phyloP scores from a whole-genome alignment of 2,888 invertebrate genomes.

The Cancer borealis region DNA sequence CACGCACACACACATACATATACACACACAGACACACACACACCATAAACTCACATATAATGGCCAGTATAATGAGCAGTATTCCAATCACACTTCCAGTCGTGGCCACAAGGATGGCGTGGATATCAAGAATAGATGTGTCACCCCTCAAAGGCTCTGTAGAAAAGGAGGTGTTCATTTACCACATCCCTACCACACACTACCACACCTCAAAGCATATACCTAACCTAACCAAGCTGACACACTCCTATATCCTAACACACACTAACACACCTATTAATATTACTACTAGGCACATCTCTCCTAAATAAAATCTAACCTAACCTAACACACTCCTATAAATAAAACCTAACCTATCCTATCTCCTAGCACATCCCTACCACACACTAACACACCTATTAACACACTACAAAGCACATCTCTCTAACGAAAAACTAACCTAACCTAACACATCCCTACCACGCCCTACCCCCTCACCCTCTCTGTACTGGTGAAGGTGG shows the following conservation, averaged over 20 bases:
- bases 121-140: conserved; percentile 65
- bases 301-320: no score
- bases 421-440: no score
- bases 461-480: not conserved
- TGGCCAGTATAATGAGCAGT: conserved; percentile 69
- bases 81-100: conserved; percentile 72
- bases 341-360: not conserved
- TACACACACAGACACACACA: not conserved
- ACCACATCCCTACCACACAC: not conserved
- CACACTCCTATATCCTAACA: no score
- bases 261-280: no score
- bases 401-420: no score
- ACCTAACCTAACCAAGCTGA: no score
- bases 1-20: no score
- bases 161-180: not conserved
- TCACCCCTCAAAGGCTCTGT: conserved; percentile 38
- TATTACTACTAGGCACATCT: no score
- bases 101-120: conserved; percentile 71
- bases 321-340: not conserved
- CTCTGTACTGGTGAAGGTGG: conserved; percentile 56
- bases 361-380: not conserved
- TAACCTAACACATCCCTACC: not conserved
- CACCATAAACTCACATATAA: conserved; percentile 65
- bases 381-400: not conserved
- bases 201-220: no score